A percentile compares a stretch with the other conserved stretches of the same genome.
These are phyloP conservation scores for Glossosoma conforme DNA, from an alignment of 1,140 invertebrate species.

Conservation along the genomic window DNA sequence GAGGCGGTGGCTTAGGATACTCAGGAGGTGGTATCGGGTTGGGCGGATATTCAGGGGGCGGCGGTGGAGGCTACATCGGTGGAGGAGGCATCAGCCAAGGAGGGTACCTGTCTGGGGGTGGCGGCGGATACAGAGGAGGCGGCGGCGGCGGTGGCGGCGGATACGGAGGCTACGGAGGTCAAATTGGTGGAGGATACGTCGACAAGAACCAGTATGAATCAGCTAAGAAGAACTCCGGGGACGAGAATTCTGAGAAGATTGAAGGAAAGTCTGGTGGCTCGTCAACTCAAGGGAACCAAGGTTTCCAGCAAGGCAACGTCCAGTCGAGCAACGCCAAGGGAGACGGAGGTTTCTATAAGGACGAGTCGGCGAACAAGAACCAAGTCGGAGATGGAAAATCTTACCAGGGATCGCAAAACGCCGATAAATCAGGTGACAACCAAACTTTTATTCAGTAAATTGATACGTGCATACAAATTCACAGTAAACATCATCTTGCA, in stretches of 20 bases:
- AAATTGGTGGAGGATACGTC: slow-evolving; percentile 47
- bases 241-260: slow-evolving; percentile 49
- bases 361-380: slow-evolving; percentile 53
- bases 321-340: slow-evolving; percentile 49
- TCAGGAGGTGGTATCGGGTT: slow-evolving; percentile 36
- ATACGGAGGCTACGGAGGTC: slow-evolving; percentile 39
- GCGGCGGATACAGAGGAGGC: slow-evolving; percentile 24
- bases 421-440: slow-evolving; percentile 51
- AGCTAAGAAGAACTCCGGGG: slow-evolving; percentile 50
- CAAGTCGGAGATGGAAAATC: slow-evolving; percentile 52
- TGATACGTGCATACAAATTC: no score
- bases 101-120: slow-evolving; percentile 8
- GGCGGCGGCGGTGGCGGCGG: slow-evolving; percentile 32
- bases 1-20: slow-evolving; percentile 34
- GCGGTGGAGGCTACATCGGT: slow-evolving; percentile 31
- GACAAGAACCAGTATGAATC: slow-evolving; percentile 52
- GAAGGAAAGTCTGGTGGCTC: slow-evolving; percentile 50
- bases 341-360: slow-evolving; percentile 52
- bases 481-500: no score
- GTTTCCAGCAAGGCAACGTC: slow-evolving; percentile 47
- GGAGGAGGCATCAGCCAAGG: slow-evolving; percentile 13
- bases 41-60: slow-evolving; percentile 31
- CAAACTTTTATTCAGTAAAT: neutral
- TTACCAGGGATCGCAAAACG: slow-evolving; percentile 51
- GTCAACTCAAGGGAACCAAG: slow-evolving; percentile 49